Base-by-base conservation (phyloP, 2,888 invertebrate genomes). In the Tenthredo distinguenda region DNA sequence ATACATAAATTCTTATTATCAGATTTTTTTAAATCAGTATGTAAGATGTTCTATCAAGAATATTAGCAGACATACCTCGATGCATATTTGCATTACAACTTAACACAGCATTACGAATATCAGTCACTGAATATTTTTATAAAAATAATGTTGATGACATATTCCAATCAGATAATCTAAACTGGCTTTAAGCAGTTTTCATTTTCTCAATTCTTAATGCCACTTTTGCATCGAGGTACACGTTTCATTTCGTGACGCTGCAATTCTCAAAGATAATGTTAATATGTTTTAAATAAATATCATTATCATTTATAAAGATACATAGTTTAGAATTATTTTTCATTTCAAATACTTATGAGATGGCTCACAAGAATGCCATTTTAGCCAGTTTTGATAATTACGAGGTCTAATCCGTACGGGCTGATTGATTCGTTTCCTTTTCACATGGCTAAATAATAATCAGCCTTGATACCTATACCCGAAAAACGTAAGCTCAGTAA, bases 11-110 rank as follows among this genome's bases (percentile, higher is more conserved):
- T 47, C 68, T 83, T 47, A 83, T 83, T 68, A 83, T 65, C 83
- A 71, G 65, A 31, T 68, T 83, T 31, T 43, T 34, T 81, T 31
- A 34, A 55, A 34, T 76, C 76, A 47, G 26, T 47, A 47, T 77
- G 31, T 68, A 58, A 81, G 81, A 81, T 40, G 10, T 62, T 58
- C 58, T 81, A 81, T 81, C 81, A 81, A 62, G 81, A 81, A 81
- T 81, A 81, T 81, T 18, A 21, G 81, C 81, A 81, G 58, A 81
- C 37, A 81, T 81, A 81, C 81, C 81, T 81, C 81, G 81, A 81
- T 43, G n/a, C 43, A 40, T 40, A 37, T 37, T 47, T 50, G 6
- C 55, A 47, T 26, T 18, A 83, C 6, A 43, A 71, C 18, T 47
- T 43, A 71, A 47, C 21, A 34, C 43, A 55, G 15, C 47, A 68